Percentiles rank a stretch among this genome's conserved stretches.
These are phyloP conservation scores for Epinotia bilunana DNA, from an alignment of 2,888 invertebrate species.

Conservation along the genomic window DNA sequence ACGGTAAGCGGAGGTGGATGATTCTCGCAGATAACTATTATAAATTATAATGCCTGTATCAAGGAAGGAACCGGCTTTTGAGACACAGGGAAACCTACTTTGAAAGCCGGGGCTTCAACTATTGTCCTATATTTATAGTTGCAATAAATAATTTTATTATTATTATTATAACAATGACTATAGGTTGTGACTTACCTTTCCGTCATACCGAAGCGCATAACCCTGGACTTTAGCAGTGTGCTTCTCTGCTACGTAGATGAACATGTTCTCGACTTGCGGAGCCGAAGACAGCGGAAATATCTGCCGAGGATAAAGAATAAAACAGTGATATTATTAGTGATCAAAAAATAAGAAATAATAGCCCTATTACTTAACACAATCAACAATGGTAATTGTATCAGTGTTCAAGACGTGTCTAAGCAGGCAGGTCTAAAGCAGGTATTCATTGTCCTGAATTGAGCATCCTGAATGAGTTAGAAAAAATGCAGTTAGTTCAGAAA, in stretches of 20 bases:
- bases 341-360: not conserved
- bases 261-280: slow-evolving; percentile 79
- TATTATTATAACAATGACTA: not conserved
- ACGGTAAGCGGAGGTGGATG: not conserved
- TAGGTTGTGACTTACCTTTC: slow-evolving; percentile 60
- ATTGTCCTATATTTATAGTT: too few species aligned
- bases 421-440: too few species aligned
- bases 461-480: too few species aligned
- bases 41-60: too few species aligned
- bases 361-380: not conserved
- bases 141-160: too few species aligned
- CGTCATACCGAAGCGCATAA: slow-evolving; percentile 73
- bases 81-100: too few species aligned
- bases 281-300: slow-evolving; percentile 87
- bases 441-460: too few species aligned
- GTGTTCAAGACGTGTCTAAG: too few species aligned
- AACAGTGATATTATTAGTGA: too few species aligned
- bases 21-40: not conserved
- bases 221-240: slow-evolving; percentile 73
- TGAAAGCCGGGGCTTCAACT: too few species aligned
- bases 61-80: too few species aligned
- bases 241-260: slow-evolving; percentile 76
- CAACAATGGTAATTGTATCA: not conserved
- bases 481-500: not conserved
- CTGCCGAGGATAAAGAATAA: too few species aligned